Evolutionary conservation across 2,113 vertebrate species (phyloP), one percentile per base, ranked within the genome.

Genomic region (Zeus faber): DNA sequence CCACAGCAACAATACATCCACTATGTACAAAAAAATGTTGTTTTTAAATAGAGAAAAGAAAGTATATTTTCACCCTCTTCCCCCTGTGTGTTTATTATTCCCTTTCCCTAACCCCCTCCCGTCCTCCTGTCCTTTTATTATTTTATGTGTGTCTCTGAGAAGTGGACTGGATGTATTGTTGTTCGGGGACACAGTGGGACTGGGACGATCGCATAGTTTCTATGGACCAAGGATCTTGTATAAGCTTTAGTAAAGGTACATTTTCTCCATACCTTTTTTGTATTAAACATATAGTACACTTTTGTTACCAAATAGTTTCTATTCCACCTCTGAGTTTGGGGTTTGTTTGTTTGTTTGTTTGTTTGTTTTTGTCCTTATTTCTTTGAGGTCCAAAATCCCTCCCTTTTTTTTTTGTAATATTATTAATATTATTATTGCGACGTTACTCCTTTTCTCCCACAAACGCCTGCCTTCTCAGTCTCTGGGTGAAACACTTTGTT

Each of bases 211-310:
- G 93, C 89, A 81, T 95, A 92, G 92, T 96, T 97, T 96, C 93
- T 94, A 95, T 91, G 97, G 97, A 99, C 96, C 95, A 98, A 98
- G 91, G 91, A 93, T 93, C 92, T 94, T 95, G 91, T 93, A 92
- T 95, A 98, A 98, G 94, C 94, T 99, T 99, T 98, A 97, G 96
- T 93, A 92, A 96, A 97, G 97, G 97, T 98, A 98, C 96, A 94
- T 93, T 95, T 97, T 96, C 94, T 94, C 91, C 93, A 95, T 93
- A 92, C 93, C 93, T 95, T 95, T 95, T 97, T 97, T 88, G 91
- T 95, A 94, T 92, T 91, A 90, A 90, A 91, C 92, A 91, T 95
- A 94, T 96, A 95, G 93, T 94, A 91, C 84, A 92, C 90, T 93
- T 97, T 96, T 96, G 93, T 98, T 95, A 97, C 95, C 96, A 96